Evolutionary conservation across 2,797 vertebrate genomes (phyloP).

Genomic region (Oreochromis mossambicus): DNA sequence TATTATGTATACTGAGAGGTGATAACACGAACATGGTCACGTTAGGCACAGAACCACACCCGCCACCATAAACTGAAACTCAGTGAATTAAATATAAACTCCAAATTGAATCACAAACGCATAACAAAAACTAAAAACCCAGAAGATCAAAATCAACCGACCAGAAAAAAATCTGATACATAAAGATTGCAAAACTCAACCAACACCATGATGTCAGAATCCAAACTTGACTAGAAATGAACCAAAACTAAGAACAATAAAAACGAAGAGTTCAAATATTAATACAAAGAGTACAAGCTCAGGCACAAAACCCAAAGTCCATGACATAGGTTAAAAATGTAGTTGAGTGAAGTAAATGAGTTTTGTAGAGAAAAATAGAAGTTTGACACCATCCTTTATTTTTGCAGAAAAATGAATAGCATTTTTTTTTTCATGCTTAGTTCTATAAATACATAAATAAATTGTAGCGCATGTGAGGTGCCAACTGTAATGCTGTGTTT

Average conservation of each 20-base stretch:
- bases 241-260: not conserved
- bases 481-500: not conserved
- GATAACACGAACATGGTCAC: not conserved
- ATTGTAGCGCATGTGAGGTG: not conserved
- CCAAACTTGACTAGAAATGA: not conserved
- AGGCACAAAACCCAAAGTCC: not conserved
- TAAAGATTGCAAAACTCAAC: not conserved
- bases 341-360: not conserved
- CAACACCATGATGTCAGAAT: not conserved
- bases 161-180: not conserved
- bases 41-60: not conserved
- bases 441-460: not conserved
- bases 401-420: not conserved
- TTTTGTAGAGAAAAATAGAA: not conserved
- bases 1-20: not conserved
- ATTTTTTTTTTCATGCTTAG: not conserved
- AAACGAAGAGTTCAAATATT: not conserved
- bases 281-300: not conserved
- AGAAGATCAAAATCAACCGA: not conserved
- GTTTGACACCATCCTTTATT: not conserved
- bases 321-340: not conserved
- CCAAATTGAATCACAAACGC: not conserved
- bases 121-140: not conserved
- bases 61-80: not conserved
- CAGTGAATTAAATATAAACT: not conserved